Evolutionary conservation across 2,113 vertebrate genomes (phyloP).

Genomic region (Syrmaticus mikado): DNA sequence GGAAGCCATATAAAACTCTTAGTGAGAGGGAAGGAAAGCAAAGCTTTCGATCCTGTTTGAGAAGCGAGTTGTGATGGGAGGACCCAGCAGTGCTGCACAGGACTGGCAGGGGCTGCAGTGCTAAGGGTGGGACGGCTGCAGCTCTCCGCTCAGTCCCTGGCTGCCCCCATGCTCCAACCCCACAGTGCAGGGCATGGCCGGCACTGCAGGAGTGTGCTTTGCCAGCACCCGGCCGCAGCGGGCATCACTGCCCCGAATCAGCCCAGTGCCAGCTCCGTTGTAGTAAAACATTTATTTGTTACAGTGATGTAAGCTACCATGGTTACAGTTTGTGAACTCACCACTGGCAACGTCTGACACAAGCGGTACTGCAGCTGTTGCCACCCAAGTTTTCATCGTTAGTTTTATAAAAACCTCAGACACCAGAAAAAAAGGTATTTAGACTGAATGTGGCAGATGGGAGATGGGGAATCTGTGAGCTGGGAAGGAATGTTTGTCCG

Average conservation of each 20-base stretch:
- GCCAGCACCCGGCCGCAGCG: fast-evolving
- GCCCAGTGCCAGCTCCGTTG: slow-evolving; percentile 48
- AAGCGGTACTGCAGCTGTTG: slow-evolving; percentile 60
- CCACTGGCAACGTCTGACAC: slow-evolving; percentile 64
- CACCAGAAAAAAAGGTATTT: slow-evolving; percentile 70
- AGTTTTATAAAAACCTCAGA: slow-evolving; percentile 69
- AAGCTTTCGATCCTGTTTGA: not conserved
- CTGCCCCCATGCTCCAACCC: fast-evolving
- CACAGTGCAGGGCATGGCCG: fast-evolving
- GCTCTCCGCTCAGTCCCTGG: fast-evolving
- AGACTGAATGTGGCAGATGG: slow-evolving; percentile 32
- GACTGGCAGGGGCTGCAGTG: not conserved
- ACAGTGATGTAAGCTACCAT: slow-evolving; percentile 77
- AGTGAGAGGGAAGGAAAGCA: not conserved
- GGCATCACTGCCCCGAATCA: slow-evolving; percentile 6
- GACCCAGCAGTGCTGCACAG: fast-evolving
- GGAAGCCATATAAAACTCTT: not conserved
- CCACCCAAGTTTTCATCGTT: slow-evolving; percentile 38
- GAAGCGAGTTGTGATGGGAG: fast-evolving
- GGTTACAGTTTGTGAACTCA: slow-evolving; percentile 78
- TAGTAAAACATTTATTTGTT: slow-evolving; percentile 85
- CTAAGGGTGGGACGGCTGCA: fast-evolving
- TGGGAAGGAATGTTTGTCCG: slow-evolving; percentile 24
- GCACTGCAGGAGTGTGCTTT: fast-evolving
- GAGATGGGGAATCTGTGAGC: slow-evolving; percentile 12